Base-by-base conservation (phyloP, 2,113 vertebrate species). In the Sinocyclocheilus anshuiensis region DNA sequence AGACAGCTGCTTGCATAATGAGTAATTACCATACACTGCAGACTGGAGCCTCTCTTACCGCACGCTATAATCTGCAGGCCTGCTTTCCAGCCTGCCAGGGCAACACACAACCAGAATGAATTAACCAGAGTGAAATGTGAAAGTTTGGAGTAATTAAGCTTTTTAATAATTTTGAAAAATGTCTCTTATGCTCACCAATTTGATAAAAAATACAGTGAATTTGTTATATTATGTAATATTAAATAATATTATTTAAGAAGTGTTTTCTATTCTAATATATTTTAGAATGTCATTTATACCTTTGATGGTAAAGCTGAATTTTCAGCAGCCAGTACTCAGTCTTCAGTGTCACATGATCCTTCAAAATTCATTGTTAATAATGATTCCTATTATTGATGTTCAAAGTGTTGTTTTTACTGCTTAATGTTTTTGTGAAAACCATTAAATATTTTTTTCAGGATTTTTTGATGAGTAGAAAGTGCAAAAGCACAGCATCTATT, bases 21-120 rank as follows among this genome's bases (percentile, higher is more conserved):
- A 90, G 83, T 88, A 53, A 90, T 90, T 90, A 90, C 79, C 89
- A 90, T 90, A 87, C 79, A 83, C 69, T 77, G 86, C 86, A 90
- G 89, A 90, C 89, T 88, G 78, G 79, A 87, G 85, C 83, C 85
- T 80, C 74, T 81, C 83, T 78, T 80, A 80, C 87, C 84, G 36
- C 72, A 85, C 67, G 42, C 65, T 50, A 45, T 88, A 87, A 87
- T 87, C 83, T 85, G 57, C 83, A 81, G 77, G 33, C 83, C 82
- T 80, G 74, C 82, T 26, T 48, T 81, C n/a, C 48, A 84, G 71
- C 48, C 86, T 57, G 42, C 63, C 59, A 36, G 84, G 69, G 85
- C 55, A 33, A 48, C 36, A 74, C 75, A 86, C 29, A 59, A 71
- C 81, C 42, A 71, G 48, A 71, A 85, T 26, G 11, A 81, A 84